Evolutionary conservation across 30 jellyfish, hydroid and myxozoan genomes (phyloP), one percentile per base, ranked within the genome.

Genomic region (Chrysaora quinquecirrha): DNA sequence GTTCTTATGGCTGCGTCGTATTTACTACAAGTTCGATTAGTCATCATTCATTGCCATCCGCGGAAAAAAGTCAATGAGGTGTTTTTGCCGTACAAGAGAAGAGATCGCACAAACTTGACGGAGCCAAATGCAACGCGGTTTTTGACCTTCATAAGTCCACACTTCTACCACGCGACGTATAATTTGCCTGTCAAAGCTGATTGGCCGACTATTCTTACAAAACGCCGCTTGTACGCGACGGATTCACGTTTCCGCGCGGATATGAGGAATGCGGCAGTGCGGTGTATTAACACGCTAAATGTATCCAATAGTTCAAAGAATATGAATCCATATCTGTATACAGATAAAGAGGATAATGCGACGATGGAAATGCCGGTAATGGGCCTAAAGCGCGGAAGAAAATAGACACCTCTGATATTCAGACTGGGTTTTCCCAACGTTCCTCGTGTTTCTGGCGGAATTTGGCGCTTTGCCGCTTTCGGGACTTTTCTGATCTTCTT

Each of bases 251-350:
- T 90, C 82, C 86, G 97, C 66, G 86, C 96, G 67, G 85, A 87
- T 73, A 87, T 87, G 96, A 46, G 96, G 19, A 87, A 79, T 49
- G 96, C 96, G 64, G 93, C 96, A 2, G 96, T 87, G 73, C 87
- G 96, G 73, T 87, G 96, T 48, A 52, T 87, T 32, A 78, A 79
- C 52, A 87, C 82, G 0, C 54, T 79, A 66, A 87, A 46, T 48
- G 74, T 46, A 33, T 64, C 89, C 18, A 69, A 60, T 73, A 87
- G 79, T 30, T 19, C 84, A 2, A 73, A 58, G 58, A 77, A 43
- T 27, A 27, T 60, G 34, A 49, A 64, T 22, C 23, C 56, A 49
- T 28, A 47, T 20, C 14, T 75, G 6, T 12, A 62, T 34, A 70
- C 72, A 11, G 91, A 87, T 24, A 71, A 64, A 34, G 96, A 87